Percentiles rank a stretch among this genome's conserved stretches.
Conservation (phyloP, 1,140 invertebrate genomes). For the Bombyx mandarina region DNA sequence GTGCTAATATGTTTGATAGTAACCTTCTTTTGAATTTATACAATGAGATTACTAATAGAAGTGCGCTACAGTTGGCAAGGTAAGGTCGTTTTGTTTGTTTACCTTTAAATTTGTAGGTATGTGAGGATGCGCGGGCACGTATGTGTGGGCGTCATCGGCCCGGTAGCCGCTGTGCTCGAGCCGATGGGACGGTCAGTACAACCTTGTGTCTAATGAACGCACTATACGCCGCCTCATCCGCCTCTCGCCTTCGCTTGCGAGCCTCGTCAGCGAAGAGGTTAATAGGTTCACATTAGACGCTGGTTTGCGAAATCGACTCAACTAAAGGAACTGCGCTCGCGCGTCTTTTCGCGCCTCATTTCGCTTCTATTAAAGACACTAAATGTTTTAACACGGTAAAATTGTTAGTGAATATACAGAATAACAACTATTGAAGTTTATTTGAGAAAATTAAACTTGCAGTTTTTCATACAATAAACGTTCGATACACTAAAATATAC, state of each 20-base stretch:
- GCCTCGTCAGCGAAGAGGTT: conserved; percentile 62
- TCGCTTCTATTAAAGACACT: conserved; percentile 47
- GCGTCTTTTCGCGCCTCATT: conserved; percentile 54
- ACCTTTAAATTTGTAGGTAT: conserved; percentile 48
- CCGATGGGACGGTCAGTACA: conserved; percentile 43
- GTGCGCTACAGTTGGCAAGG: conserved; percentile 68
- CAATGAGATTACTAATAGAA: conserved; percentile 69
- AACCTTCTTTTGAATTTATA: conserved; percentile 66
- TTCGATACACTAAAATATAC: too few species aligned
- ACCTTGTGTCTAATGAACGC: conserved; percentile 66
- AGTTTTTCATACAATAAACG: too few species aligned
- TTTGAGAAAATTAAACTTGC: too few species aligned
- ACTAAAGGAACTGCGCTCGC: conserved; percentile 48
- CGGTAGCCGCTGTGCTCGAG: conserved; percentile 14
- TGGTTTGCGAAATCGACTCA: conserved; percentile 63
- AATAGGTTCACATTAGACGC: conserved; percentile 71
- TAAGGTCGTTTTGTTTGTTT: conserved; percentile 59
- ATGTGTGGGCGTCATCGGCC: conserved; percentile 21
- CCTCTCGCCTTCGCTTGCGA: conserved; percentile 64
- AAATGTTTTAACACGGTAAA: background rate
- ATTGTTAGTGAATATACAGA: too few species aligned
- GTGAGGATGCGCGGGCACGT: conserved; percentile 23
- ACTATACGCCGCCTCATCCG: conserved; percentile 56
- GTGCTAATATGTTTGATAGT: conserved; percentile 69
- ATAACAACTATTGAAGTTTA: too few species aligned